A percentile compares a stretch with the other conserved stretches of the same genome.
Evolutionary conservation across 2,797 vertebrate species (phyloP).

Genomic region (Argentina silus): DNA sequence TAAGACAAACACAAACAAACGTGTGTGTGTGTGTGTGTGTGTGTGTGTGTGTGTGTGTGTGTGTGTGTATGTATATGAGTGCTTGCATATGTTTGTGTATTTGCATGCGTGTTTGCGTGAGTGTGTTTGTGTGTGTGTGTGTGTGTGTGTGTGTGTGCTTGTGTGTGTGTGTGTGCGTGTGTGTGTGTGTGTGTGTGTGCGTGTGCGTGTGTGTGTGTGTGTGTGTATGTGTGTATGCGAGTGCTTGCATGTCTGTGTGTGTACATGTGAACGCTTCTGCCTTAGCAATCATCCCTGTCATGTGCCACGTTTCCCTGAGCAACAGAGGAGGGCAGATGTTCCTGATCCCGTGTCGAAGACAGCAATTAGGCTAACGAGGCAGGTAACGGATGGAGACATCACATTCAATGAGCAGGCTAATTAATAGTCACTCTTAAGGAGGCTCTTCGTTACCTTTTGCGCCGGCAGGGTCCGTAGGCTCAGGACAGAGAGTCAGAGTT

Average conservation of each 20-base stretch:
- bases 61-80: no score
- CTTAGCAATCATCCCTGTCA: conserved; percentile 8
- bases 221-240: neutral
- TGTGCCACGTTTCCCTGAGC: conserved; percentile 32
- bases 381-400: conserved; percentile 66
- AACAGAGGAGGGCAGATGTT: conserved; percentile 57
- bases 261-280: neutral
- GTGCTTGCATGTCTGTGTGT: neutral
- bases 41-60: no score
- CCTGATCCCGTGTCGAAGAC: conserved; percentile 36
- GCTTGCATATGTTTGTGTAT: no score
- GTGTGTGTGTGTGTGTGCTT: no score
- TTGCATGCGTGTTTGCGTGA: no score
- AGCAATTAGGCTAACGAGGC: conserved; percentile 62
- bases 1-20: no score
- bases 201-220: conserved; percentile 5
- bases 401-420: conserved; percentile 49
- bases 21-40: no score
- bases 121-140: no score
- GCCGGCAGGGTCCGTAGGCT: conserved; percentile 10
- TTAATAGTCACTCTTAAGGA: conserved; percentile 66
- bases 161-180: no score
- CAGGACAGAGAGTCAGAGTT: conserved; percentile 14
- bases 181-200: no score
- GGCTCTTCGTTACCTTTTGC: conserved; percentile 28